phyloP scores from a whole-genome alignment of 2,888 invertebrate genomes.

The Nemapogon koenigi region DNA sequence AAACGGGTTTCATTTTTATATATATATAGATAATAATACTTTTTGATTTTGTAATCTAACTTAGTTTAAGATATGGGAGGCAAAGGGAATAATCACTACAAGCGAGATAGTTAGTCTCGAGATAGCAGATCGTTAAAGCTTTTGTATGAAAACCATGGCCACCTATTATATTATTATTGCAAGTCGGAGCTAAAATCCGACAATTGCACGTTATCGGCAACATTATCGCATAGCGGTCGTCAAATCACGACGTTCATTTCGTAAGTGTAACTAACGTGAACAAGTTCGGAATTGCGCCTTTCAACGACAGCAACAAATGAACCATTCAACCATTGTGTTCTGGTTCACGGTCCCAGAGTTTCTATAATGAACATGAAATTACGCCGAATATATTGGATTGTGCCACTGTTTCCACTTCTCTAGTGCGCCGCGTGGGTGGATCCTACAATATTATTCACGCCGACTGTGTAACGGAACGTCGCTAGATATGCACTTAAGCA shows the following conservation, averaged over 20 bases:
- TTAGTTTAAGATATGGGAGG: no score
- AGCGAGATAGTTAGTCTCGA: no score
- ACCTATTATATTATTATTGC: no score
- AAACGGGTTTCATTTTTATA: no score
- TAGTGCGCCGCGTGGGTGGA: constrained; percentile 29
- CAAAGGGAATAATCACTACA: no score
- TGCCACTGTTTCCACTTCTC: constrained; percentile 46
- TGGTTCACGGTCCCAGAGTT: constrained; percentile 63
- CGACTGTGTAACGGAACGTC: constrained; percentile 60
- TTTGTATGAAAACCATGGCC: no score
- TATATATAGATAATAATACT: no score
- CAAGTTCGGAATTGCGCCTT: constrained; percentile 52
- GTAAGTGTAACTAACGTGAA: constrained; percentile 55
- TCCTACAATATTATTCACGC: no score
- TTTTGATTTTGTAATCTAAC: no score
- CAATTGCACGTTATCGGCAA: no score
- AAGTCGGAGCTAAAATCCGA: no score
- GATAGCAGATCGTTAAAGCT: no score
- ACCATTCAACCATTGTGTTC: constrained; percentile 64
- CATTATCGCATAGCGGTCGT: constrained; percentile 23
- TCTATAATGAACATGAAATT: constrained; percentile 65
- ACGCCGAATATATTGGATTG: constrained; percentile 63
- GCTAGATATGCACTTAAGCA: constrained; percentile 61
- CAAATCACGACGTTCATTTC: constrained; percentile 39
- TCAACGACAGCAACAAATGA: constrained; percentile 60